Conservation (phyloP, 2,113 vertebrate species). For the Myotis davidii region DNA sequence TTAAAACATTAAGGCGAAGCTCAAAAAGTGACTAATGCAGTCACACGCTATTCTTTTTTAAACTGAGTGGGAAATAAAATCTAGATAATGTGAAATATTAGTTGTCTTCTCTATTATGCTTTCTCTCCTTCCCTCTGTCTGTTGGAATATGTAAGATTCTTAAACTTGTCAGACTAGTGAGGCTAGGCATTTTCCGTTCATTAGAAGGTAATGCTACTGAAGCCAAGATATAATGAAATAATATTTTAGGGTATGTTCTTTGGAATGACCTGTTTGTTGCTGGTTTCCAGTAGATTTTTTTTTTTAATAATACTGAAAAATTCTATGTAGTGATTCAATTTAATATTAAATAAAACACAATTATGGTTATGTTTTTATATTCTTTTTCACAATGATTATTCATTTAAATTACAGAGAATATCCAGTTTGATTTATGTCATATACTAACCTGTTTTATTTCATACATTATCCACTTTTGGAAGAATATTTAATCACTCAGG, state of each 20-base stretch:
- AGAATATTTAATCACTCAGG: not conserved
- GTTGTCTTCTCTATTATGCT: not conserved
- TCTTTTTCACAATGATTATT: not conserved
- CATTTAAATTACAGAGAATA: not conserved
- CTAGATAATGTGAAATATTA: slow-evolving; percentile 50
- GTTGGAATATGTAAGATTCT: not conserved
- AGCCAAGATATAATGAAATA: not conserved
- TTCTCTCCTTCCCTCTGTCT: not conserved
- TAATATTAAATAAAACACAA: not conserved
- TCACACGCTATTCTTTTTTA: slow-evolving; percentile 47
- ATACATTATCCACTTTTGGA: not conserved
- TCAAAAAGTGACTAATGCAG: slow-evolving; percentile 49
- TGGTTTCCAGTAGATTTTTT: not conserved
- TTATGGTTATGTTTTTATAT: not conserved
- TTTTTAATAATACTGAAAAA: not conserved
- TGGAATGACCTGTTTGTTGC: not conserved
- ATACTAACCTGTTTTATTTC: not conserved
- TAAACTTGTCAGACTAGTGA: not conserved
- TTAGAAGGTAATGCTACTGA: not conserved
- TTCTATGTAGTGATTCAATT: not conserved
- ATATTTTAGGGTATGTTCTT: not conserved
- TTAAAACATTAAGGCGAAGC: slow-evolving; percentile 11
- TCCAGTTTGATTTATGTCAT: not conserved
- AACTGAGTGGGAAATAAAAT: slow-evolving; percentile 46
- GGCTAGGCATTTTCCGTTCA: not conserved